A percentile compares a stretch with the other conserved stretches of the same genome.
phyloP scores from a whole-genome alignment of 1,140 invertebrate genomes.

The Monomorium pharaonis region DNA sequence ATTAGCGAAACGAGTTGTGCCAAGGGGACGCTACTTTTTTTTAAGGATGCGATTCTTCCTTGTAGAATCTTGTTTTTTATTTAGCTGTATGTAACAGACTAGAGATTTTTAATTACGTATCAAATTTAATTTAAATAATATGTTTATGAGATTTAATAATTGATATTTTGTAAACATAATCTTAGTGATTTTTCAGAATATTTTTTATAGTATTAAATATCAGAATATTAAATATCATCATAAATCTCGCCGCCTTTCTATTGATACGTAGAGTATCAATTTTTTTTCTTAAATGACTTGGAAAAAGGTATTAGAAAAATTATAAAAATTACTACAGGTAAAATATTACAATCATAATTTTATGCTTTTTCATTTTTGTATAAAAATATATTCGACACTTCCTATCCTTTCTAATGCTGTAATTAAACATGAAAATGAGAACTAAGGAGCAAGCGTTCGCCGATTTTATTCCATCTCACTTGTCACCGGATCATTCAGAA shows the following conservation, averaged over 20 bases:
- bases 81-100: not conserved
- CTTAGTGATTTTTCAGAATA: not conserved
- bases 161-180: not conserved
- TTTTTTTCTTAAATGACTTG: not conserved
- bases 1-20: not conserved
- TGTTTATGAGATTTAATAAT: not conserved
- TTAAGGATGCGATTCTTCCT: not conserved
- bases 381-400: not conserved
- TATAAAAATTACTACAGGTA: not conserved
- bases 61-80: not conserved
- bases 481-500: slow-evolving; percentile 42
- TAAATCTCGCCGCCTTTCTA: not conserved
- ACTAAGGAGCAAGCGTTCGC: not conserved
- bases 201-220: not conserved
- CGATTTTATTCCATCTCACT: slow-evolving; percentile 1
- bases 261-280: not conserved
- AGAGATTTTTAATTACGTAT: not conserved
- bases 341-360: not conserved
- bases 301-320: not conserved
- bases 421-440: not conserved
- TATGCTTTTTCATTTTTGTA: not conserved
- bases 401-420: not conserved
- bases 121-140: not conserved
- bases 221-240: not conserved
- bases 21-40: not conserved